Percentiles rank a stretch among this genome's conserved stretches.
These are phyloP conservation scores for Octonoba sinensis DNA, from an alignment of 2,888 invertebrate genomes.

Conservation along the genomic window DNA sequence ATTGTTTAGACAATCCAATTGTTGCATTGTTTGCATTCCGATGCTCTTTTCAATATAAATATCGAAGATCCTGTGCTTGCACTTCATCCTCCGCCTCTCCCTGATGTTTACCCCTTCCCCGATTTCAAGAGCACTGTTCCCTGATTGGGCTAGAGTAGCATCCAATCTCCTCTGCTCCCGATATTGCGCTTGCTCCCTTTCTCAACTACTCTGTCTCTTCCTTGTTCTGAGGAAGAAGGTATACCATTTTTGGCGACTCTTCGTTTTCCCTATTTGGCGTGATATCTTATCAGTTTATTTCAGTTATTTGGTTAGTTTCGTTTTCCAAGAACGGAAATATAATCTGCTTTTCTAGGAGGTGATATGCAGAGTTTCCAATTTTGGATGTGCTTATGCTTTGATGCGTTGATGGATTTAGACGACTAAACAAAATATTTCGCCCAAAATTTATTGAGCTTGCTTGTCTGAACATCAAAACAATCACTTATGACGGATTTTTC, in stretches of 20 bases:
- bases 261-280: constrained; percentile 29
- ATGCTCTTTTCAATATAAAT: constrained; percentile 32
- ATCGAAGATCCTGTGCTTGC: constrained; percentile 42
- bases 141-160: not conserved
- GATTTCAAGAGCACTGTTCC: not conserved
- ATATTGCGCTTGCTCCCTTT: constrained; percentile 43
- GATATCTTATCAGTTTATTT: too few species aligned
- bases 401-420: too few species aligned
- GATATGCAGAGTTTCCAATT: too few species aligned
- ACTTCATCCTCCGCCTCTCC: constrained; percentile 23
- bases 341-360: too few species aligned
- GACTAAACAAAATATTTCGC: too few species aligned
- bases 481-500: too few species aligned
- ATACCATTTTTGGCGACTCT: constrained; percentile 32
- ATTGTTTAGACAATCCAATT: constrained; percentile 35
- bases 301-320: too few species aligned
- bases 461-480: too few species aligned
- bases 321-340: not conserved
- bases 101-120: too few species aligned
- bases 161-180: constrained; percentile 19
- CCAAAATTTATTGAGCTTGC: too few species aligned
- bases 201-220: too few species aligned
- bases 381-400: too few species aligned
- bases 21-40: constrained; percentile 58
- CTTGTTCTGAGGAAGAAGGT: constrained; percentile 12